These are phyloP conservation scores for Melanerpes aurifrons DNA, from an alignment of 2,113 vertebrate genomes.

Conservation along the genomic window DNA sequence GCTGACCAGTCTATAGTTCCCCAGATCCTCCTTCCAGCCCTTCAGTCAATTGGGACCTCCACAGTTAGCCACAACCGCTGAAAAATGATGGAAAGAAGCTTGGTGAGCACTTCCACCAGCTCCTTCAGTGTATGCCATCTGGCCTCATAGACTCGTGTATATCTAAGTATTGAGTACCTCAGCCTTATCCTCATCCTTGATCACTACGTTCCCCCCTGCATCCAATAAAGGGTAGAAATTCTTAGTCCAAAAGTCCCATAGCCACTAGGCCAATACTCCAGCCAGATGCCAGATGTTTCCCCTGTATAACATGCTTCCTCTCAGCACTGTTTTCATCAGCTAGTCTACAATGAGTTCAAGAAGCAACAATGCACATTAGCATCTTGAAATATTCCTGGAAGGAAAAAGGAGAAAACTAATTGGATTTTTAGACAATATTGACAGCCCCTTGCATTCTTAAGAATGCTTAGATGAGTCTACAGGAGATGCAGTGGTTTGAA, in stretches of 20 bases:
- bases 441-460: background rate
- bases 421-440: background rate
- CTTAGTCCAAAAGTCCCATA: background rate
- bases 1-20: too few species aligned
- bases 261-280: accelerated
- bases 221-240: too few species aligned
- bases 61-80: too few species aligned
- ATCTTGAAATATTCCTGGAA: background rate
- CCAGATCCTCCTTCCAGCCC: too few species aligned
- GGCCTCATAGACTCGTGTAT: too few species aligned
- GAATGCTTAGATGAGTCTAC: background rate
- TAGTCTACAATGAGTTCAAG: background rate
- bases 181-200: too few species aligned
- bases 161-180: too few species aligned
- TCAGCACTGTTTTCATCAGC: background rate
- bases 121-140: too few species aligned
- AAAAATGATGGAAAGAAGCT: too few species aligned
- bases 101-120: too few species aligned
- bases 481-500: background rate
- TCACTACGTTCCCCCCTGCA: too few species aligned
- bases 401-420: background rate
- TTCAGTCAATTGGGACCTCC: too few species aligned
- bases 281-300: background rate
- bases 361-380: background rate
- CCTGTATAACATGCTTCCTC: background rate